Evolutionary conservation across 1,140 invertebrate species (phyloP).

Genomic region (Macrotrachela quadricornifera): DNA sequence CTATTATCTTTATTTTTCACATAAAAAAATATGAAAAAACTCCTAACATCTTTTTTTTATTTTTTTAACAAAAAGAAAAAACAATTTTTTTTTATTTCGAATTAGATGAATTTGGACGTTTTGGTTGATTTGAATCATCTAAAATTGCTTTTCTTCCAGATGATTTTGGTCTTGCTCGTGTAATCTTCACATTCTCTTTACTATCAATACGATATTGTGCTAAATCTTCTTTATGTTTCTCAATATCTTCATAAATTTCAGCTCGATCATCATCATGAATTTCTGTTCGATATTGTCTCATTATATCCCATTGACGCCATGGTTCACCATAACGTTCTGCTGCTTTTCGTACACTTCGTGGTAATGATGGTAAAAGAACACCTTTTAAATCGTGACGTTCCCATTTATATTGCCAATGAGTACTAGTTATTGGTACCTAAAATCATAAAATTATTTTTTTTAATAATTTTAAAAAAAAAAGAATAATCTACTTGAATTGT

Average conservation of each 20-base stretch:
- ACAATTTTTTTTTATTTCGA: too few species aligned
- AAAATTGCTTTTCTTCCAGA: too few species aligned
- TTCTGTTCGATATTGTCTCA: slow-evolving; percentile 5
- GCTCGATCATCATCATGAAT: slow-evolving; percentile 6
- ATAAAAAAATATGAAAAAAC: too few species aligned
- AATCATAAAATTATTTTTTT: too few species aligned
- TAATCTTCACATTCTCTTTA: too few species aligned
- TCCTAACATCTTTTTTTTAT: too few species aligned
- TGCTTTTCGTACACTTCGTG: neutral
- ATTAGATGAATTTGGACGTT: too few species aligned
- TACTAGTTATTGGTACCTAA: slow-evolving; percentile 54
- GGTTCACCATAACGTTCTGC: neutral
- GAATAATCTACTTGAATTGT: slow-evolving; percentile 43
- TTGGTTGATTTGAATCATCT: too few species aligned
- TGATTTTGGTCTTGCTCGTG: too few species aligned
- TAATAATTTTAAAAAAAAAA: neutral
- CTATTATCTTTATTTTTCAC: too few species aligned
- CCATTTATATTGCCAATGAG: slow-evolving; percentile 64
- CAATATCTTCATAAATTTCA: slow-evolving; percentile 8
- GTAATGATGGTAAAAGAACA: slow-evolving; percentile 11
- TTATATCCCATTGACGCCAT: slow-evolving; percentile 8
- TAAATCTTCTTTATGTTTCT: slow-evolving; percentile 3
- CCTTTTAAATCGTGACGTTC: slow-evolving; percentile 57
- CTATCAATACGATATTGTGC: neutral
- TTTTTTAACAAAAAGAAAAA: too few species aligned